Percentiles rank a stretch among this genome's conserved stretches.
Conservation (phyloP, 2,113 vertebrate species). For the Percina caprodes region DNA sequence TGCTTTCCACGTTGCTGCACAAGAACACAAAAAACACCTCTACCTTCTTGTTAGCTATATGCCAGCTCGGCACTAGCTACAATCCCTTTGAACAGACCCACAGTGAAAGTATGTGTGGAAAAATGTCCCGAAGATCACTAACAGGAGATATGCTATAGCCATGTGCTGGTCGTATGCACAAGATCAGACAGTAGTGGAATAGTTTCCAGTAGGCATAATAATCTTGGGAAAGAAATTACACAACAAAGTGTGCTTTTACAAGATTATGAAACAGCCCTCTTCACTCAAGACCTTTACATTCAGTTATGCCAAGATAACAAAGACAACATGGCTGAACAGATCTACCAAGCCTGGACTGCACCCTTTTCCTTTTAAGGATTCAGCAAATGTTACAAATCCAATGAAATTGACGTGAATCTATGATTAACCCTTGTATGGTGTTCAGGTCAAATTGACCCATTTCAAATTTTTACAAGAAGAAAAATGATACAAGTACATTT, state of each 20-base stretch:
- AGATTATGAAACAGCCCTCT: not conserved
- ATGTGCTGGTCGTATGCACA: not conserved
- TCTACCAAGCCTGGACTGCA: not conserved
- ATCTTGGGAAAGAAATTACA: not conserved
- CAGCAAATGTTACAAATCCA: not conserved
- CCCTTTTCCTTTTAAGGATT: not conserved
- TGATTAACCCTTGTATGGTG: too few species aligned
- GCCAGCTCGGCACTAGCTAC: too few species aligned
- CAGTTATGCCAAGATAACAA: slow-evolving; percentile 11
- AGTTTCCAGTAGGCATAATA: not conserved
- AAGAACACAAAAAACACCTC: not conserved
- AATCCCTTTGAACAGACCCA: too few species aligned
- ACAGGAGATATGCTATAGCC: not conserved
- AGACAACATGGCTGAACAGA: not conserved
- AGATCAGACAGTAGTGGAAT: not conserved
- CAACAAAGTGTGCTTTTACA: not conserved
- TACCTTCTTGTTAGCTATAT: not conserved
- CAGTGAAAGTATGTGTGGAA: too few species aligned
- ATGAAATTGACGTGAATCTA: not conserved
- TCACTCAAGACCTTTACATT: not conserved
- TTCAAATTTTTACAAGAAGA: too few species aligned
- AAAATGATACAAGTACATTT: too few species aligned
- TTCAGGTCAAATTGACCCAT: too few species aligned
- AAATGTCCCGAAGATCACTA: too few species aligned
- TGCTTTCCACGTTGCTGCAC: not conserved